Evolutionary conservation across 2,113 vertebrate species (phyloP), one percentile per base, ranked within the genome.

Genomic region (Opisthocomus hoazin): DNA sequence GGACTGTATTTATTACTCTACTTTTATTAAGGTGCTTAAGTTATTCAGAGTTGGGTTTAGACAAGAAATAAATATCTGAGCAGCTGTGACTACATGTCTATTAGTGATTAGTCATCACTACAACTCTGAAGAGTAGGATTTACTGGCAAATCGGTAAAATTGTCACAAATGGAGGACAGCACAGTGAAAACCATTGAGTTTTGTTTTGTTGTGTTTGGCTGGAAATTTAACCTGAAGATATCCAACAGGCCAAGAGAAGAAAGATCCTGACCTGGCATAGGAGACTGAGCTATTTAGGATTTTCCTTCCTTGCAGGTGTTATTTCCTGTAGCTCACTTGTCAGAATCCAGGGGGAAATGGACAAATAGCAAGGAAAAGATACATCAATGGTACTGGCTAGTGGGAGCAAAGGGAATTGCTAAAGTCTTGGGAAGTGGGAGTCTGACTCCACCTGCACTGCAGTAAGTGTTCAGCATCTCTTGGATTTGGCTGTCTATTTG

Each of bases 11-110:
- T 96, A 90, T 96, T 96, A 96, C 97, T 95, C 90, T 88, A 84
- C 90, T 97, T 97, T 94, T 96, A 91, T 94, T 84, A 97, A 97
- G 96, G 96, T 96, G 89, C 92, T 98, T 97, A 97, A 86, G 90
- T 84, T 96, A 96, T 97, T 97, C 92, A 56, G 95, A 95, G 96
- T 96, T 97, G 68, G 92, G 97, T 97, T 97, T 97, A 91, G 95
- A 97, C 95, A 96, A 96, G 97, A 97, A 97, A 87, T 95, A 97
- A 97, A 92, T 85, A 94, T 95, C 93, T 80, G 74, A 96, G 94
- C 95, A 94, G 96, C 95, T 96, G 97, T 87, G 96, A 95, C 93
- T 96, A 94, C 97, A 96, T 95, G 95, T 94, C 95, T 97, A 86
- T 87, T 50, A 61, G 87, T 68, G 83, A 82, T 97, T 97, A 93